phyloP scores from a whole-genome alignment of 2,113 vertebrate genomes.

The Podiceps cristatus region DNA sequence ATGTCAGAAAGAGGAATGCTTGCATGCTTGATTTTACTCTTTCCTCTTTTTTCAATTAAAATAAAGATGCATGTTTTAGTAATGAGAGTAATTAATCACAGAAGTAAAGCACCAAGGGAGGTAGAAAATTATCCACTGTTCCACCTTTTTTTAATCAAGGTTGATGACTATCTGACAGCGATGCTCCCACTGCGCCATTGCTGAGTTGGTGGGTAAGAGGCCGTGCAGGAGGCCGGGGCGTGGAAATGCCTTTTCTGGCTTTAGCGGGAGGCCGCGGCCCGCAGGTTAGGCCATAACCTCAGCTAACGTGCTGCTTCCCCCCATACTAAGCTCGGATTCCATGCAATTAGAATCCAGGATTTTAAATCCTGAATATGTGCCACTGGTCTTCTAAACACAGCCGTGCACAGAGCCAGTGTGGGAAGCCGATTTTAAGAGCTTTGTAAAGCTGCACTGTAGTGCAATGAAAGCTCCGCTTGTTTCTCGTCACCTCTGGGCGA shows the following conservation, averaged over 20 bases:
- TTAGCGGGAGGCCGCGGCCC: background rate
- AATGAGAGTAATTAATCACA: background rate
- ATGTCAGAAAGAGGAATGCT: background rate
- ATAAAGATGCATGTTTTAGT: background rate
- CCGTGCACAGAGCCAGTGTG: background rate
- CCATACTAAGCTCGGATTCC: background rate
- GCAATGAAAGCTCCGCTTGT: background rate
- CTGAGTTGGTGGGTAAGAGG: rapidly evolving
- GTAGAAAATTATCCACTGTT: background rate
- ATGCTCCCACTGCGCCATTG: background rate
- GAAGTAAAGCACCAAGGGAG: background rate
- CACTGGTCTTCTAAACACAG: background rate
- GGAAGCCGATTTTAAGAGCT: background rate
- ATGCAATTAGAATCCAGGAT: background rate
- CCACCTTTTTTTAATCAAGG: background rate
- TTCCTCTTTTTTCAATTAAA: background rate
- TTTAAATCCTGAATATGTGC: background rate
- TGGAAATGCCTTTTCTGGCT: background rate
- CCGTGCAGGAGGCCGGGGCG: background rate
- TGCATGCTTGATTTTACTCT: background rate
- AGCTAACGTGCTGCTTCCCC: rapidly evolving
- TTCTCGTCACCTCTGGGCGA: rapidly evolving
- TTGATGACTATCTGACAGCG: background rate
- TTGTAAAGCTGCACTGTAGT: background rate
- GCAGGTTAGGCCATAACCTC: background rate